Conservation (phyloP, 2,888 invertebrate species). For the Poecilobothrus nobilitatus region DNA sequence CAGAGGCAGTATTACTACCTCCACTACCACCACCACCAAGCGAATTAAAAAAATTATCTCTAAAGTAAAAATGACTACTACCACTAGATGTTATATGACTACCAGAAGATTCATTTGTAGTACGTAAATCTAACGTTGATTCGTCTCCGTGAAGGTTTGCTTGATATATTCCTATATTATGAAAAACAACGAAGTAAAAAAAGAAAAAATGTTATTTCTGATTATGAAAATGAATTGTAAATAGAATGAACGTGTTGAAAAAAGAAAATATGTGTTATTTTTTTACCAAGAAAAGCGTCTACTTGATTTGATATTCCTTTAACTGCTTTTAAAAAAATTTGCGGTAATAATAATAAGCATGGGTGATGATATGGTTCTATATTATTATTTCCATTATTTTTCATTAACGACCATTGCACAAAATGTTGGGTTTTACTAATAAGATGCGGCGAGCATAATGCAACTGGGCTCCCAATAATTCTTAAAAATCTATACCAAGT, state of each 20-base stretch:
- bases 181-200: conserved; percentile 16
- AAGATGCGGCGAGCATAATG: conserved; percentile 76
- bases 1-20: conserved; percentile 22
- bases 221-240: conserved; percentile 8
- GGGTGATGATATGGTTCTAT: conserved; percentile 89
- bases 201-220: conserved; percentile 9
- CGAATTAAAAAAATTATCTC: conserved; percentile 20
- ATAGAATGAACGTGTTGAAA: background rate
- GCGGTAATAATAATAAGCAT: conserved; percentile 70
- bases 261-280: background rate
- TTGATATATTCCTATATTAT: conserved; percentile 37
- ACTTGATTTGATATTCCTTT: conserved; percentile 87
- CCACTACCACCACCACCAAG: conserved; percentile 19
- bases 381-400: conserved; percentile 54
- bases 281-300: conserved; percentile 85
- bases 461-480: conserved; percentile 90
- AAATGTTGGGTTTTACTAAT: conserved; percentile 59
- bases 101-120: conserved; percentile 25
- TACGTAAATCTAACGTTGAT: conserved; percentile 38
- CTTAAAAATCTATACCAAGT: conserved; percentile 93
- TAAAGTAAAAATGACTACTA: conserved; percentile 21
- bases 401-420: conserved; percentile 65
- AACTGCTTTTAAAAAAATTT: conserved; percentile 89
- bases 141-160: conserved; percentile 34
- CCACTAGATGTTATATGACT: conserved; percentile 19